A percentile compares a stretch with the other conserved stretches of the same genome.
Conservation (phyloP, 2,113 vertebrate species). For the Protobothrops flavoviridis region DNA sequence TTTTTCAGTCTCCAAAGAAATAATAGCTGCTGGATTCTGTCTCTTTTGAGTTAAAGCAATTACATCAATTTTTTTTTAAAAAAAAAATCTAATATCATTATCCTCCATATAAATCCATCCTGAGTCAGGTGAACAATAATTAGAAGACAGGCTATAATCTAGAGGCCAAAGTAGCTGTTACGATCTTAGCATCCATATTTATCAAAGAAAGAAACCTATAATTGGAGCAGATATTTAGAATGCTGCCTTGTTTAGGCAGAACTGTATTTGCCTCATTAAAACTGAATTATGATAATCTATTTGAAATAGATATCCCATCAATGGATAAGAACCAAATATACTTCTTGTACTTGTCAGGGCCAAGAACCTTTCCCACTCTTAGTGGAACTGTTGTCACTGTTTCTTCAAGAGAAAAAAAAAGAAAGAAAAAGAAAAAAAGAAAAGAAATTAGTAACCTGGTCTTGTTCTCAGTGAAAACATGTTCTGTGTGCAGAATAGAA, state of each 20-base stretch:
- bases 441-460: background rate
- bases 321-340: background rate
- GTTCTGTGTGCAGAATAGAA: background rate
- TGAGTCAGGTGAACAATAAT: background rate
- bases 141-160: background rate
- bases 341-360: background rate
- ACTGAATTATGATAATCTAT: background rate
- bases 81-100: background rate
- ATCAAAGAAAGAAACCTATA: background rate
- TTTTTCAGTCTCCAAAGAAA: background rate
- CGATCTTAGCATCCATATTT: background rate
- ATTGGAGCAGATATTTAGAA: background rate
- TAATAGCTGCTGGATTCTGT: background rate
- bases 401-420: background rate
- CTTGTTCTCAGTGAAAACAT: background rate
- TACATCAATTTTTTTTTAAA: background rate
- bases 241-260: background rate
- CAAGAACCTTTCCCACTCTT: background rate
- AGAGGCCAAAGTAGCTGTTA: background rate
- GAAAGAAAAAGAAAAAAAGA: too few species aligned
- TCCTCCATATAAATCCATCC: background rate
- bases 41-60: background rate
- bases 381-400: background rate
- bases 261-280: background rate
- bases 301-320: background rate